Percentiles rank a stretch among this genome's conserved stretches.
Evolutionary conservation across 2,888 invertebrate species (phyloP).

Genomic region (Operophtera brumata): DNA sequence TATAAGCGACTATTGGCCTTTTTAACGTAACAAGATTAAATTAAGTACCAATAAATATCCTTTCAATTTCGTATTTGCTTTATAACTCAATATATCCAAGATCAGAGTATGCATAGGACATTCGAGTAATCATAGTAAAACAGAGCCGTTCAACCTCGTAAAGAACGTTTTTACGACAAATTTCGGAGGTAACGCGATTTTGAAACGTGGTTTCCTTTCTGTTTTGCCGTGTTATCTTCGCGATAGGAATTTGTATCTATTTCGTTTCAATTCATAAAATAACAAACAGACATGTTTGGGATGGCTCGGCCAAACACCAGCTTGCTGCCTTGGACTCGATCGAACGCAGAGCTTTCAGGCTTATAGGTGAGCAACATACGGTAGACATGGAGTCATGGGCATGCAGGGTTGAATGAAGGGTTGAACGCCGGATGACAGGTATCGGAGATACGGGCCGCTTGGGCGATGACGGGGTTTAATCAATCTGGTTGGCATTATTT

Average conservation of each 20-base stretch:
- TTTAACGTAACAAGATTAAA: not conserved
- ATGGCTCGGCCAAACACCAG: too few relatives aligned
- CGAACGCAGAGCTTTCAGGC: too few relatives aligned
- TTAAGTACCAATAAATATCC: slow-evolving; percentile 9
- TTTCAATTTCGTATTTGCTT: slow-evolving; percentile 16
- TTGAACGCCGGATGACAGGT: too few relatives aligned
- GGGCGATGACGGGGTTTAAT: too few relatives aligned
- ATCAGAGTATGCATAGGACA: slow-evolving; percentile 5
- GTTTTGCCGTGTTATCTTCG: slow-evolving; percentile 25
- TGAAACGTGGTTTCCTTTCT: slow-evolving; percentile 39
- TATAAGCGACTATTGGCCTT: too few relatives aligned
- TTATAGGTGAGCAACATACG: too few relatives aligned
- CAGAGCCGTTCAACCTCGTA: slow-evolving; percentile 38
- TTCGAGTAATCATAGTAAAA: slow-evolving; percentile 39
- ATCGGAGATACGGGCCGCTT: too few relatives aligned
- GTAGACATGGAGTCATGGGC: too few relatives aligned
- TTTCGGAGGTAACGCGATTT: slow-evolving; percentile 56
- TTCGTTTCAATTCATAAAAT: not conserved
- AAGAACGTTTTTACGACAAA: slow-evolving; percentile 58
- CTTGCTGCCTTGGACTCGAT: too few relatives aligned
- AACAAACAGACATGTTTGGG: too few relatives aligned
- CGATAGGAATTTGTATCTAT: slow-evolving; percentile 8
- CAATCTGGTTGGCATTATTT: too few relatives aligned
- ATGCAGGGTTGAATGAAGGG: too few relatives aligned
- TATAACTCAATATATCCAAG: slow-evolving; percentile 6